Base-by-base conservation (phyloP, 1,140 invertebrate genomes). In the Drosophila kurseongensis region DNA sequence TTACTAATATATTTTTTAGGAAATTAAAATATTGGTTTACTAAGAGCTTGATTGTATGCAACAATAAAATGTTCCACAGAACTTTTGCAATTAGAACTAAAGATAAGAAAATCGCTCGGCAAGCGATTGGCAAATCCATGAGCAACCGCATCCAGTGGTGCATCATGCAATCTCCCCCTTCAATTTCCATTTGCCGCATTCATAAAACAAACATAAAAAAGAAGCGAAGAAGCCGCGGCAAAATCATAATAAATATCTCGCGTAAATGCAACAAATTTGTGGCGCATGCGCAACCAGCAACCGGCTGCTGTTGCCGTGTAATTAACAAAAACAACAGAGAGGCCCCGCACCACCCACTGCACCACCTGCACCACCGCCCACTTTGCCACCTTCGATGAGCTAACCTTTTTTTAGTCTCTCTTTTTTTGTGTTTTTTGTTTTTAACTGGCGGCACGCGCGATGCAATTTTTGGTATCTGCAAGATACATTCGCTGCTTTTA, bases 231-330 rank as follows among this genome's bases (percentile, higher is more conserved):
- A 59, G n/a, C 58, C 35, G 36, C 18, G 32, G 56, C 65, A 58
- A 78, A 78, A 78, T 78, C 75, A 78, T 77, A 78, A 78, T 78
- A 78, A 78, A 78, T 78, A 78, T 78, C 75, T 78, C 75, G 75
- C 65, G 66, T 78, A 78, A 78, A 78, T 78, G 75, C 75, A 78
- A 78, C 75, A 78, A 78, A 78, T 78, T 78, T 78, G 75, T 77
- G 74, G 75, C 74, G 75, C 74, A 78, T 78, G 75, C 75, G 75
- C 75, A 78, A 78, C 75, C 74, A 77, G 8, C 65, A 75, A 38
- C 50, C 59, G 38, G 47, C 45, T 45, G 51, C 38, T 66, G 51
- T 44, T 57, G 65, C 68, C 36, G 52, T 67, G 41, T 75, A 75
- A 75, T 75, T 75, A 75, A 75, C 63, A 75, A 75, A 75, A 75